Evolutionary conservation across 2,797 vertebrate species (phyloP).

Genomic region (Streptopelia turtur): DNA sequence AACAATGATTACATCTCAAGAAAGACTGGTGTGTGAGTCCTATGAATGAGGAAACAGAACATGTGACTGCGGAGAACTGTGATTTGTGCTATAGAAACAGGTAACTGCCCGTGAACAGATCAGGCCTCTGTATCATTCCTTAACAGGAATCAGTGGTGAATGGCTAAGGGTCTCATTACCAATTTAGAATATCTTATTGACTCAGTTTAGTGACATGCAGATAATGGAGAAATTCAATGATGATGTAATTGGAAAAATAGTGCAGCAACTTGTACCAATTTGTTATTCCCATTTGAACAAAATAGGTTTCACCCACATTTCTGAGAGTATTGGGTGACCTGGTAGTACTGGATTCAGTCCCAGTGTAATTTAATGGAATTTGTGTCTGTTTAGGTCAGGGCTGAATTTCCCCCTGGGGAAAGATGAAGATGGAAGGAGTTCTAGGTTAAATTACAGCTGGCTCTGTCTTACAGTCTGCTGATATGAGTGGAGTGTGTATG

Average conservation of each 20-base stretch:
- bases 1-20: slow-evolving; percentile 39
- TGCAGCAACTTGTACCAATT: background rate
- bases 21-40: slow-evolving; percentile 29
- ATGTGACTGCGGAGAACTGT: background rate
- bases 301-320: slow-evolving; percentile 16
- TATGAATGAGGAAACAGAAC: background rate
- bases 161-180: slow-evolving; percentile 12
- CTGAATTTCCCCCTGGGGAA: slow-evolving; percentile 16
- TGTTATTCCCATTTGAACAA: background rate
- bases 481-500: background rate
- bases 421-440: background rate
- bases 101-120: background rate
- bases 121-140: background rate
- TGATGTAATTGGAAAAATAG: slow-evolving; percentile 23
- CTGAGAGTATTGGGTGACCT: slow-evolving; percentile 6
- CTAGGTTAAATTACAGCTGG: background rate
- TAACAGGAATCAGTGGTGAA: background rate
- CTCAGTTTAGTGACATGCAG: background rate
- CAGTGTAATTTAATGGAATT: slow-evolving; percentile 29
- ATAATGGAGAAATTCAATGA: slow-evolving; percentile 16
- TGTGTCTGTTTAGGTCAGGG: slow-evolving; percentile 19
- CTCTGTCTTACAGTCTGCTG: background rate
- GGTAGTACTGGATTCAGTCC: slow-evolving; percentile 7
- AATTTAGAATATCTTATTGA: background rate
- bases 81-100: background rate